Percentiles rank a stretch among this genome's conserved stretches.
phyloP scores from a whole-genome alignment of 35 echinoderm and acorn worm genomes.

The Chiridota heheva region DNA sequence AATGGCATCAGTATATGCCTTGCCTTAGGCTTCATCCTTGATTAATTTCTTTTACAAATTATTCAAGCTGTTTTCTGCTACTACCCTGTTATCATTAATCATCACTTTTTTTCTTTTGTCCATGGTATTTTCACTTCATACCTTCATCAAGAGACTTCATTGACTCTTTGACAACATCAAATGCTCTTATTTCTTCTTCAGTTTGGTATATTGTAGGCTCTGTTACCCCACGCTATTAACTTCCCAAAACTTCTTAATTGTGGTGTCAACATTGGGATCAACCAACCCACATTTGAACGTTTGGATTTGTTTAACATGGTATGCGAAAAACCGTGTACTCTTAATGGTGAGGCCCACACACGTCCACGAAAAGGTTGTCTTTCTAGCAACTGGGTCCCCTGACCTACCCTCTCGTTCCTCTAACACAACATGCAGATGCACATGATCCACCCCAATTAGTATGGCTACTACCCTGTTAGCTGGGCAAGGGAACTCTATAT shows the following conservation, averaged over 20 bases:
- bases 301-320: neutral
- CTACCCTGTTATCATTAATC: neutral
- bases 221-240: neutral
- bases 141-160: neutral
- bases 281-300: constrained; percentile 24
- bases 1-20: neutral
- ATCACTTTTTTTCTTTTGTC: neutral
- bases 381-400: constrained; percentile 45
- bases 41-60: constrained; percentile 29
- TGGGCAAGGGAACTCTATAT: constrained; percentile 3
- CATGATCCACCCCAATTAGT: constrained; percentile 31
- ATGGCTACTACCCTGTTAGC: constrained; percentile 4
- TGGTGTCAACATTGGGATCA: constrained; percentile 4
- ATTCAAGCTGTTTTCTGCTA: constrained; percentile 28
- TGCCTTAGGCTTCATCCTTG: constrained; percentile 7
- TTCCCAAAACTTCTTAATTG: constrained; percentile 57
- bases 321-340: neutral
- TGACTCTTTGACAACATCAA: neutral
- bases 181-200: neutral
- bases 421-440: neutral
- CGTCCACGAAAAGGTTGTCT: constrained; percentile 44
- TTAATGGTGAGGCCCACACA: constrained; percentile 19
- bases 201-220: neutral
- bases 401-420: neutral
- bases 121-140: constrained; percentile 43